Conservation (phyloP, 2,113 vertebrate species). For the Rhinolophus ferrumequinum region DNA sequence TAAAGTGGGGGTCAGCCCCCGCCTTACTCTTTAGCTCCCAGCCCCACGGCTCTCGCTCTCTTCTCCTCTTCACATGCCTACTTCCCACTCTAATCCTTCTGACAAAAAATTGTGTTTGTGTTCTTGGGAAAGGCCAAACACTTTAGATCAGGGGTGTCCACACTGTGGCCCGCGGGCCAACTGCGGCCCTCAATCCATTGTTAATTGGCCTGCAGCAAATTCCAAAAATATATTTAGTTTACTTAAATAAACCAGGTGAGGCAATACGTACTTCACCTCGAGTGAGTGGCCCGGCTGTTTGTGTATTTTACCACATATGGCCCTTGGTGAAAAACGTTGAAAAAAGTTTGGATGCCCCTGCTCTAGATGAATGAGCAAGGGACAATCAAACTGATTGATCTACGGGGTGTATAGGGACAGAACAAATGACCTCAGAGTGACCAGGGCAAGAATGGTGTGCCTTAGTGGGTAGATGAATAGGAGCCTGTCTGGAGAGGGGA, state of each 20-base stretch:
- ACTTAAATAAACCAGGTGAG: too few species aligned
- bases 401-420: background rate
- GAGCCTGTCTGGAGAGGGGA: background rate
- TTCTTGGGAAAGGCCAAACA: background rate
- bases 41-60: background rate
- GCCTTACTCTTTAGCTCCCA: background rate
- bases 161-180: too few species aligned
- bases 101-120: background rate
- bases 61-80: background rate
- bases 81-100: background rate
- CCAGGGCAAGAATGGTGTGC: background rate
- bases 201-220: too few species aligned
- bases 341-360: too few species aligned
- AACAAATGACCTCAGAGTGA: background rate
- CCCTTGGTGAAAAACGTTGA: too few species aligned
- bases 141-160: background rate
- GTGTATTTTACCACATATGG: too few species aligned
- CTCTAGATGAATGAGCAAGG: background rate
- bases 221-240: too few species aligned
- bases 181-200: too few species aligned
- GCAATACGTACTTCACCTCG: too few species aligned
- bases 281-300: too few species aligned
- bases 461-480: background rate
- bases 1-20: background rate
- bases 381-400: background rate